Evolutionary conservation across 2,113 vertebrate species (phyloP).

Genomic region (Alligator mississippiensis): DNA sequence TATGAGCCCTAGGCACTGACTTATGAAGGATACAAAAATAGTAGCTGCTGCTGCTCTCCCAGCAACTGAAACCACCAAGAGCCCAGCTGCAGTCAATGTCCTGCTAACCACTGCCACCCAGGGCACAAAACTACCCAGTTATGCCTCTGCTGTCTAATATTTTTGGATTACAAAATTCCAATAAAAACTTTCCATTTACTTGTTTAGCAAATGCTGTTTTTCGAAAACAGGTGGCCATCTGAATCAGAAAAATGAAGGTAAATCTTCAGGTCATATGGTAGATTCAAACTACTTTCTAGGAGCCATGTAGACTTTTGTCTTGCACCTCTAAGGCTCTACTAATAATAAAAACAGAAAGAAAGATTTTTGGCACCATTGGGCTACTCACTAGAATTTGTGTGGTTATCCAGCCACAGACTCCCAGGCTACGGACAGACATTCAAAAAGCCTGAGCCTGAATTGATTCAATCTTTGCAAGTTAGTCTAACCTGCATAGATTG

Average conservation of each 20-base stretch:
- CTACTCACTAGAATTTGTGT: rapidly evolving
- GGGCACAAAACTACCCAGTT: too few species aligned
- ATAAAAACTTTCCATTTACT: neutral
- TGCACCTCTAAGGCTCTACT: neutral
- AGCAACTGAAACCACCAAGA: too few species aligned
- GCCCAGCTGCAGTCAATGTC: too few species aligned
- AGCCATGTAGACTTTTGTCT: neutral
- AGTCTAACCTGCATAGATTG: too few species aligned
- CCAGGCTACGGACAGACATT: too few species aligned
- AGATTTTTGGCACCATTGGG: neutral
- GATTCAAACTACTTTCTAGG: neutral
- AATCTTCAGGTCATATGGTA: constrained; percentile 17
- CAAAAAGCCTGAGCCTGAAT: too few species aligned
- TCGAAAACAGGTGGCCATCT: neutral
- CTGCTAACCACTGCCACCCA: too few species aligned
- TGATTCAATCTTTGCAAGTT: too few species aligned
- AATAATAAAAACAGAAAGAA: neutral
- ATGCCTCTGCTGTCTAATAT: neutral
- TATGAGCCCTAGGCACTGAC: too few species aligned
- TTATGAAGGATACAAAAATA: too few species aligned
- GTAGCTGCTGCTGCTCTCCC: too few species aligned
- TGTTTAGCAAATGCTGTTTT: neutral
- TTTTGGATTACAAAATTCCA: neutral
- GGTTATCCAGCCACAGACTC: neutral
- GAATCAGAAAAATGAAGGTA: neutral